A percentile compares a stretch with the other conserved stretches of the same genome.
Conservation (phyloP, 2,888 invertebrate species). For the Opisthograptis luteolata region DNA sequence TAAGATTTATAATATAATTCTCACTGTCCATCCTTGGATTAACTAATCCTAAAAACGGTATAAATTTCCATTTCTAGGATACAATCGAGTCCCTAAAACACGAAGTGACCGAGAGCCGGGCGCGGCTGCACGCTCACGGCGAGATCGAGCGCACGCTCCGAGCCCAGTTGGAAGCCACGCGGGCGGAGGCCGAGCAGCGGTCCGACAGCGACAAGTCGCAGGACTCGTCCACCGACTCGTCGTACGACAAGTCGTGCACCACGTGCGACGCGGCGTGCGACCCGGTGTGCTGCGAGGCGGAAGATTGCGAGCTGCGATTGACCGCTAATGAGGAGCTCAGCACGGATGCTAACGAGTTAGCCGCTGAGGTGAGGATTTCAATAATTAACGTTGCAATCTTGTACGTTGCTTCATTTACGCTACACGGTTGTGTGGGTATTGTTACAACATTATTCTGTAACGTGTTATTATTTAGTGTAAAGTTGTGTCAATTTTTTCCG, state of each 20-base stretch:
- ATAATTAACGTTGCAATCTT: neutral
- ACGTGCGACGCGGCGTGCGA: slow-evolving; percentile 76
- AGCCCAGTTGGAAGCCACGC: slow-evolving; percentile 76
- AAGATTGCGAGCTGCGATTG: slow-evolving; percentile 66
- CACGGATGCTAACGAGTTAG: slow-evolving; percentile 75
- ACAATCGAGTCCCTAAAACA: slow-evolving; percentile 77
- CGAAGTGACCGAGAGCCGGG: slow-evolving; percentile 76
- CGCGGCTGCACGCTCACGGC: slow-evolving; percentile 73
- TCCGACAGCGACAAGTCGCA: slow-evolving; percentile 35
- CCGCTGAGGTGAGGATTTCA: slow-evolving; percentile 64
- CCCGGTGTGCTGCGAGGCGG: slow-evolving; percentile 69
- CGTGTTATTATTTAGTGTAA: neutral
- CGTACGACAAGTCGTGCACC: slow-evolving; percentile 56
- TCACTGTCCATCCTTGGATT: too few relatives aligned
- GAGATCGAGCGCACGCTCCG: slow-evolving; percentile 77
- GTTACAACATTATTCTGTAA: neutral
- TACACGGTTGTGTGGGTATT: neutral
- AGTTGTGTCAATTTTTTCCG: too few relatives aligned
- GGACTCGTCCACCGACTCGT: slow-evolving; percentile 42
- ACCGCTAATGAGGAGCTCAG: slow-evolving; percentile 73
- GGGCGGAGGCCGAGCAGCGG: slow-evolving; percentile 61
- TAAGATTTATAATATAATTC: too few relatives aligned
- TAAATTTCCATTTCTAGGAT: slow-evolving; percentile 55
- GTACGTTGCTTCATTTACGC: neutral
- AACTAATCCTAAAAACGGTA: neutral